Base-by-base conservation (phyloP, 2,113 vertebrate genomes). In the Ageneiosus marmoratus region DNA sequence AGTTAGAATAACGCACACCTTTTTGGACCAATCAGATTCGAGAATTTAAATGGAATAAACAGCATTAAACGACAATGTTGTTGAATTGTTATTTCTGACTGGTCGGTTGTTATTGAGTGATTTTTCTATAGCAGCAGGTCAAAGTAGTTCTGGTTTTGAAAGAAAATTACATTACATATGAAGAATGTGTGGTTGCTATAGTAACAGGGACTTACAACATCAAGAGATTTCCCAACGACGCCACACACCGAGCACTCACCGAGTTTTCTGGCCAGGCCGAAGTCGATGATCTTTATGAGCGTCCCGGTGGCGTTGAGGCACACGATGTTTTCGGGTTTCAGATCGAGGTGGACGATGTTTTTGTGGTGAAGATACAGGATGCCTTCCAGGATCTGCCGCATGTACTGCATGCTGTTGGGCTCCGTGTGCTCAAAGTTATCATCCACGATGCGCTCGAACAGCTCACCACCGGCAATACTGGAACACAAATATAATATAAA, bases 271-370 rank as follows among this genome's bases (percentile, higher is more conserved):
- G 96, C 96, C 90, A 97, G 60, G 67, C 96, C 96, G 0, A 97
- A 97, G 93, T 97, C 96, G 0, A 96, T 94, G 88, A 97, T 96
- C 91, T 97, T 97, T 85, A 97, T 79, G 46, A 77, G 67, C 2
- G 94, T 94, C 32, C 94, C 94, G 0, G 86, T 16, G 0, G 90
- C 88, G 81, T 94, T 94, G 89, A 96, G 84, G 0, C 96, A 97
- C 48, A 97, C 92, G 0, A 97, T 95, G 94, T 97, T 97, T 89
- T 97, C 96, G 0, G 96, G 96, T 79, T 97, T 97, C 84, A 97
- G 94, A 88, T 97, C 96, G 0, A 97, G 92, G 89, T 97, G 96
- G 69, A 96, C 73, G 0, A 97, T 85, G 1, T 89, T 91, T 91
- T 95, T 94, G 83, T 88, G 18, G 15, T 97, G 96, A 50, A 97